Evolutionary conservation across 1,140 invertebrate species (phyloP).

Genomic region (Agrilus planipennis): DNA sequence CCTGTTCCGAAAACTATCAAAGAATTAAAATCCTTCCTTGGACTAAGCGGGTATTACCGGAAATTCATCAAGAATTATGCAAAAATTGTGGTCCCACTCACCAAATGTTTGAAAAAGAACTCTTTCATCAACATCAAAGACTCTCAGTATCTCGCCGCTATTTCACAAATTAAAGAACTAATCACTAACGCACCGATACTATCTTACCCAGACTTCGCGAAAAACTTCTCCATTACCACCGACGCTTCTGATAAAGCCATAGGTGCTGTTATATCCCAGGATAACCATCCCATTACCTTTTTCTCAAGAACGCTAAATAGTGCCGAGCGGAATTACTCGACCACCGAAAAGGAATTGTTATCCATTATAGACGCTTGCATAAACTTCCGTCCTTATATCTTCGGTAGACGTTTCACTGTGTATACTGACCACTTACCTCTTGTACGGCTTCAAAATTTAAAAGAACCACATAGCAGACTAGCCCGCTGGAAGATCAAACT

Average conservation of each 20-base stretch:
- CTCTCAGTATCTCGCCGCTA: too few species aligned
- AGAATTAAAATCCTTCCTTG: too few species aligned
- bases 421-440: not conserved
- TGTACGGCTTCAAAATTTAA: not conserved
- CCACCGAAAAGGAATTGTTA: not conserved
- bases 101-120: too few species aligned
- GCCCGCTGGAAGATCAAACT: not conserved
- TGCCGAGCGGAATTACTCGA: conserved; percentile 3
- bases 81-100: too few species aligned
- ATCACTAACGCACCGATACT: not conserved
- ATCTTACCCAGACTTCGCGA: not conserved
- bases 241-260: conserved; percentile 21
- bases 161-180: not conserved
- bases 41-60: too few species aligned
- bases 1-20: too few species aligned
- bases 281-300: conserved; percentile 5
- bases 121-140: too few species aligned
- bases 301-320: not conserved
- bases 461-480: not conserved
- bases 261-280: conserved; percentile 24
- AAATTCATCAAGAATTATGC: too few species aligned
- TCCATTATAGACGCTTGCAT: not conserved
- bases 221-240: conserved; percentile 30
- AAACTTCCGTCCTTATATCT: not conserved
- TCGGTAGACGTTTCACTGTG: not conserved